phyloP scores from a whole-genome alignment of 2,888 invertebrate genomes.

The Ametastegia equiseti region DNA sequence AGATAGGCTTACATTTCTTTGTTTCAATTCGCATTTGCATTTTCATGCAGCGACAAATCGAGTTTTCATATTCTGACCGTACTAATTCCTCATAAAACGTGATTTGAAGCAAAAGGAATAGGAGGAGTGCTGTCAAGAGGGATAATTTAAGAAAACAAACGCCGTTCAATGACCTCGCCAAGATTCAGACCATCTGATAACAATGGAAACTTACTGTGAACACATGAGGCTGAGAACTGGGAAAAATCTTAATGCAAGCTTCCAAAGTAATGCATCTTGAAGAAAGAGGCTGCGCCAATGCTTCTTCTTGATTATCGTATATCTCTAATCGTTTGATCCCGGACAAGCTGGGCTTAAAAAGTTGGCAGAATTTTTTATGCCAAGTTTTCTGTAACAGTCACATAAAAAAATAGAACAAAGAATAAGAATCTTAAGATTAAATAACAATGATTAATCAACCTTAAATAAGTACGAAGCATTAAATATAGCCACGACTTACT shows the following conservation, averaged over 20 bases:
- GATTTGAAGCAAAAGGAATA: too few species aligned
- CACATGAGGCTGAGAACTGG: constrained; percentile 76
- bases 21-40: background rate
- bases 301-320: constrained; percentile 88
- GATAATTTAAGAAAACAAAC: too few species aligned
- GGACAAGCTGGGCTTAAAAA: constrained; percentile 90
- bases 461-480: background rate
- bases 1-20: background rate
- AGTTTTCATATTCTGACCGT: too few species aligned
- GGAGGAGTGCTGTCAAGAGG: too few species aligned
- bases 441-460: background rate
- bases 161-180: too few species aligned
- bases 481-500: too few species aligned
- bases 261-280: constrained; percentile 88
- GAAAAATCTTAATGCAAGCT: constrained; percentile 90
- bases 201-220: constrained; percentile 77
- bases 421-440: background rate
- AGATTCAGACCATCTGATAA: too few species aligned
- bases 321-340: constrained; percentile 92
- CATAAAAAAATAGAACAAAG: background rate
- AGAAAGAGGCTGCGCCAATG: constrained; percentile 80
- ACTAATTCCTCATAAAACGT: too few species aligned
- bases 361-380: constrained; percentile 87
- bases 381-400: constrained; percentile 85
- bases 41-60: background rate